These are phyloP conservation scores for Piprites chloris DNA, from an alignment of 2,113 vertebrate species.

Conservation along the genomic window DNA sequence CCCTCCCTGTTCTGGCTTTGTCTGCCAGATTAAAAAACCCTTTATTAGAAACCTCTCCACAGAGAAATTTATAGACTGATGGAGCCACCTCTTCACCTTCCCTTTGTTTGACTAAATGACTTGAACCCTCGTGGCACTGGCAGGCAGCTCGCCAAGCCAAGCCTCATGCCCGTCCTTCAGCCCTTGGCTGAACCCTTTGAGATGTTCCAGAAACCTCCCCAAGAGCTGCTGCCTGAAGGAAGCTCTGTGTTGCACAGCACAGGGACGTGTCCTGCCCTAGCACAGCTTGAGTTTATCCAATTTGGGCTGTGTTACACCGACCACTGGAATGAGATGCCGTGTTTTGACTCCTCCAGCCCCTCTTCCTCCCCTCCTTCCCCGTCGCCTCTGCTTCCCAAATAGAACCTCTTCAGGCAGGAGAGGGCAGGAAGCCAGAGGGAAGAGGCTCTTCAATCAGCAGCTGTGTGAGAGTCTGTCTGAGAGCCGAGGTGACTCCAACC, in stretches of 20 bases:
- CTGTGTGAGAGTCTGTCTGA: not conserved
- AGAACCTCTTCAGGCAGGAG: not conserved
- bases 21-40: not conserved
- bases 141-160: not conserved
- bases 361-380: not conserved
- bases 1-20: not conserved
- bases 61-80: not conserved
- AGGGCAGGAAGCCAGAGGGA: not conserved
- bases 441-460: not conserved
- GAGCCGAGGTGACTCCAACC: not conserved
- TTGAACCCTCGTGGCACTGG: not conserved
- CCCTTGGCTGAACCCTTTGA: not conserved
- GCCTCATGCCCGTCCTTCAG: rapidly evolving
- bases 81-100: not conserved
- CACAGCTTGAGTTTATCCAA: not conserved
- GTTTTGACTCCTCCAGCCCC: not conserved
- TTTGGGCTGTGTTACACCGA: rapidly evolving
- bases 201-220: not conserved
- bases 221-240: not conserved
- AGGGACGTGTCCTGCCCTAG: not conserved
- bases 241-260: rapidly evolving
- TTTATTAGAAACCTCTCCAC: not conserved
- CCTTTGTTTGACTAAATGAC: not conserved
- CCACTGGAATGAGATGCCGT: rapidly evolving
- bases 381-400: not conserved